A percentile compares a stretch with the other conserved stretches of the same genome.
These are phyloP conservation scores for Campoplex capitator DNA, from an alignment of 2,888 invertebrate species.

Conservation along the genomic window DNA sequence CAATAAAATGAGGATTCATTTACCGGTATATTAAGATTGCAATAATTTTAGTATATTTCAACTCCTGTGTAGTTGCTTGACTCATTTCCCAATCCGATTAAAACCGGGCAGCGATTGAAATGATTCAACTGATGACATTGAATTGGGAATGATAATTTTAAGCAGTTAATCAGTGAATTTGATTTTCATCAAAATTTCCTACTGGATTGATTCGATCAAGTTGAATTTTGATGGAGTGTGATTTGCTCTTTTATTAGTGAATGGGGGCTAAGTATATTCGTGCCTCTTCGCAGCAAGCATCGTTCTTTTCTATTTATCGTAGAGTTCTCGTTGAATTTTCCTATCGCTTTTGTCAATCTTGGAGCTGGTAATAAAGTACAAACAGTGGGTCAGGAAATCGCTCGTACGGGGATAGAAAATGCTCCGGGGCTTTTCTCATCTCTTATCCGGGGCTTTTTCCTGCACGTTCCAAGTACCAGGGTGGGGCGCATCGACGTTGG, in stretches of 20 bases:
- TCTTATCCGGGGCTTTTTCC: constrained; percentile 5
- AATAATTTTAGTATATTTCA: not conserved
- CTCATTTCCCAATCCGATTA: no score
- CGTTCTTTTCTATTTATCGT: not conserved
- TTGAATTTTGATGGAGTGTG: not conserved
- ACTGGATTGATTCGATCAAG: not conserved
- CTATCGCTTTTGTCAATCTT: constrained; percentile 23
- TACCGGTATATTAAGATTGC: not conserved
- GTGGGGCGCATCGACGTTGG: not conserved
- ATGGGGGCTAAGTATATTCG: not conserved
- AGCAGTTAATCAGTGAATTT: not conserved
- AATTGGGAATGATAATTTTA: no score
- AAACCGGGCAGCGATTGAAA: no score
- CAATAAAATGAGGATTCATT: not conserved
- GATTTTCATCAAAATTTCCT: not conserved
- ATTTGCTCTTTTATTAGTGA: not conserved
- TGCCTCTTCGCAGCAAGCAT: not conserved
- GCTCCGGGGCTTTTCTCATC: constrained; percentile 22
- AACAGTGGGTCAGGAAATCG: constrained; percentile 36
- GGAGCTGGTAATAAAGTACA: constrained; percentile 52
- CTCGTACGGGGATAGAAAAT: not conserved
- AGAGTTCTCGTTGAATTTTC: constrained; percentile 21
- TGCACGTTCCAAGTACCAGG: constrained; percentile 32
- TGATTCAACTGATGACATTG: no score
- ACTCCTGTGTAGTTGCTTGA: not conserved